Conservation (phyloP, 2,888 invertebrate genomes). For the Thecophora atra region DNA sequence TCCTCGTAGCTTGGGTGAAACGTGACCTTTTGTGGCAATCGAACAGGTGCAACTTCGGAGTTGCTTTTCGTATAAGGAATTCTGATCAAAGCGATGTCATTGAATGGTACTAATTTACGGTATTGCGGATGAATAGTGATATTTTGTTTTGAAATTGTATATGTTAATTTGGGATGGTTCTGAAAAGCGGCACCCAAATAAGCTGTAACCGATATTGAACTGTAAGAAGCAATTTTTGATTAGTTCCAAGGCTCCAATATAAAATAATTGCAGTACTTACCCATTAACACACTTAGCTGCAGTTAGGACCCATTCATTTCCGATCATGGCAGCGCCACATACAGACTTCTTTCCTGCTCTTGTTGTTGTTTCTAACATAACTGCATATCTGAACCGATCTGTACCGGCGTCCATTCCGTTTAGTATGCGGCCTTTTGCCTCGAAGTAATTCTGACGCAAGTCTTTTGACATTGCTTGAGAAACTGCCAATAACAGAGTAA, state of each 20-base stretch:
- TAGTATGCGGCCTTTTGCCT: background rate
- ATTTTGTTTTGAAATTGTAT: background rate
- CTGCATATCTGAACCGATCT: background rate
- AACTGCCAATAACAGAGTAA: background rate
- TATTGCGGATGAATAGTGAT: background rate
- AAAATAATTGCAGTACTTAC: conserved; percentile 34
- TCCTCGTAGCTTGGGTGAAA: background rate
- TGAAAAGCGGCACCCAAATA: background rate
- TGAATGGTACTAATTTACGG: background rate
- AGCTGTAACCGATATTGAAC: background rate
- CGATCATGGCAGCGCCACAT: conserved; percentile 49
- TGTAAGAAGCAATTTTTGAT: background rate
- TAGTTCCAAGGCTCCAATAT: background rate
- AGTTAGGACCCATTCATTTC: conserved; percentile 43
- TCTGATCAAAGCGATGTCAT: background rate
- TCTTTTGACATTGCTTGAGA: background rate
- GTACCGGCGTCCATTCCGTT: background rate
- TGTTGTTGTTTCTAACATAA: background rate
- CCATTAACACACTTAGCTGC: conserved; percentile 47
- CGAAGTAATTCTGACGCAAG: background rate
- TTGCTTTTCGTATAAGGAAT: background rate
- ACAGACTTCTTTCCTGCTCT: background rate
- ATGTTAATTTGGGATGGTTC: background rate
- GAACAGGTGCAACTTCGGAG: background rate
- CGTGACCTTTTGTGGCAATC: background rate